Conservation (phyloP, 1,140 invertebrate species). For the Drosophila cardini region DNA sequence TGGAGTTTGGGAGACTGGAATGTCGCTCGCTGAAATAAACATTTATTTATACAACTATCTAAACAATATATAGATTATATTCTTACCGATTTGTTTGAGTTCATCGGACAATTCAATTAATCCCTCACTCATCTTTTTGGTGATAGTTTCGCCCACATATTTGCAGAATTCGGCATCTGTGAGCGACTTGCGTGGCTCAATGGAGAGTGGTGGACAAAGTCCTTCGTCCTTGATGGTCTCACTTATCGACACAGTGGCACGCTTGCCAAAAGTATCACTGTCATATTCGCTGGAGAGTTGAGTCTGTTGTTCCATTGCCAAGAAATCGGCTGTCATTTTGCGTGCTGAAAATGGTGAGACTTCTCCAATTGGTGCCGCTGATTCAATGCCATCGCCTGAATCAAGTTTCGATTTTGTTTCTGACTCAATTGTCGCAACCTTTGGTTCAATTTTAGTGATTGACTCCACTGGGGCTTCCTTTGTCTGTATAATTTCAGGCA, state of each 20-base stretch:
- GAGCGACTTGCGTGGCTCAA: slow-evolving; percentile 78
- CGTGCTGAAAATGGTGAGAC: slow-evolving; percentile 50
- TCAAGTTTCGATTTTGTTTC: slow-evolving; percentile 16
- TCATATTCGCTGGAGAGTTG: slow-evolving; percentile 47
- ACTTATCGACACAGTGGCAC: slow-evolving; percentile 49
- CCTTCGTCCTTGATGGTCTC: slow-evolving; percentile 54
- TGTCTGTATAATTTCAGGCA: slow-evolving; percentile 25
- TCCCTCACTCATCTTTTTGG: slow-evolving; percentile 84
- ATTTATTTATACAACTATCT: not conserved
- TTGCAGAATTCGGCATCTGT: slow-evolving; percentile 84
- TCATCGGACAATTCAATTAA: slow-evolving; percentile 80
- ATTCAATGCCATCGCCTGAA: slow-evolving; percentile 69
- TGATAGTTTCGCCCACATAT: slow-evolving; percentile 82
- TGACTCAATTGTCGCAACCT: not conserved
- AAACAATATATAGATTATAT: not conserved
- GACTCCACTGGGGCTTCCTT: slow-evolving; percentile 19
- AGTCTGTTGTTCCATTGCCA: slow-evolving; percentile 55
- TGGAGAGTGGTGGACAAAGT: slow-evolving; percentile 56
- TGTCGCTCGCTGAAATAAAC: slow-evolving; percentile 66
- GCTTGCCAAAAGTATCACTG: slow-evolving; percentile 51
- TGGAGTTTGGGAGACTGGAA: slow-evolving; percentile 82
- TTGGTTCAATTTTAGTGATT: slow-evolving; percentile 7
- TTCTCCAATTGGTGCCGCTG: slow-evolving; percentile 69
- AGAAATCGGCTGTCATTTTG: slow-evolving; percentile 64
- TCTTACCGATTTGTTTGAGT: slow-evolving; percentile 71